phyloP scores from a whole-genome alignment of 2,888 invertebrate species.

The Luffia ferchaultella region DNA sequence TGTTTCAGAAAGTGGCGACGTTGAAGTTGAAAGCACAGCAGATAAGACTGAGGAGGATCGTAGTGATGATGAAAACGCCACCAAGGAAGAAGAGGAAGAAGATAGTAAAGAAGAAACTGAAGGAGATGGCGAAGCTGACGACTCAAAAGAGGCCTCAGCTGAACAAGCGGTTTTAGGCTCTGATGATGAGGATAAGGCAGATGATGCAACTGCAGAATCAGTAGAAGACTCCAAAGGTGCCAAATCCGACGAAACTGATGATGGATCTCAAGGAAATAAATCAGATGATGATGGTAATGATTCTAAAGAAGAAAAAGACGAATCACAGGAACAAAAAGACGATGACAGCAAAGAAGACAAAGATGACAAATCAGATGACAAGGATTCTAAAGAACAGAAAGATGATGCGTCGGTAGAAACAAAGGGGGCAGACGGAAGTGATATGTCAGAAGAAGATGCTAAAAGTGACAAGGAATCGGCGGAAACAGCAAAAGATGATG shows the following conservation, averaged over 20 bases:
- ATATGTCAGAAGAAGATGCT: slow-evolving; percentile 18
- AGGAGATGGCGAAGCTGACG: slow-evolving; percentile 20
- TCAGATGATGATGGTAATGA: slow-evolving; percentile 23
- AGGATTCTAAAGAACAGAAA: slow-evolving; percentile 17
- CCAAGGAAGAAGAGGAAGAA: slow-evolving; percentile 22
- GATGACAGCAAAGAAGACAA: slow-evolving; percentile 29
- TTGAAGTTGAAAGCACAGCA: slow-evolving; percentile 9
- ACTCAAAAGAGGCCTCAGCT: slow-evolving; percentile 13
- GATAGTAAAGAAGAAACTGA: slow-evolving; percentile 23
- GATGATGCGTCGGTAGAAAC: slow-evolving; percentile 23
- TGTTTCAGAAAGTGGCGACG: slow-evolving; percentile 46
- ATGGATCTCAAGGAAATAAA: slow-evolving; percentile 9
- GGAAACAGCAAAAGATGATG: slow-evolving; percentile 25
- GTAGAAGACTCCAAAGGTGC: slow-evolving; percentile 31
- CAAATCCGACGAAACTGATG: slow-evolving; percentile 19
- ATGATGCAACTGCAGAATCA: slow-evolving; percentile 18
- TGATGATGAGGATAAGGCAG: slow-evolving; percentile 17
- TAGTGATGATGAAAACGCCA: slow-evolving; percentile 12
- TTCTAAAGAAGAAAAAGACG: slow-evolving; percentile 52
- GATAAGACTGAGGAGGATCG: slow-evolving; percentile 23
- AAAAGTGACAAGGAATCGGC: slow-evolving; percentile 21
- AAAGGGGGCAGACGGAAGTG: slow-evolving; percentile 13
- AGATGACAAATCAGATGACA: slow-evolving; percentile 27
- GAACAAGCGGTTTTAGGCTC: slow-evolving; percentile 16
- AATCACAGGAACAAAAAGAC: slow-evolving; percentile 52